Conservation (phyloP, 1,140 invertebrate genomes). For the Drosophila miranda region DNA sequence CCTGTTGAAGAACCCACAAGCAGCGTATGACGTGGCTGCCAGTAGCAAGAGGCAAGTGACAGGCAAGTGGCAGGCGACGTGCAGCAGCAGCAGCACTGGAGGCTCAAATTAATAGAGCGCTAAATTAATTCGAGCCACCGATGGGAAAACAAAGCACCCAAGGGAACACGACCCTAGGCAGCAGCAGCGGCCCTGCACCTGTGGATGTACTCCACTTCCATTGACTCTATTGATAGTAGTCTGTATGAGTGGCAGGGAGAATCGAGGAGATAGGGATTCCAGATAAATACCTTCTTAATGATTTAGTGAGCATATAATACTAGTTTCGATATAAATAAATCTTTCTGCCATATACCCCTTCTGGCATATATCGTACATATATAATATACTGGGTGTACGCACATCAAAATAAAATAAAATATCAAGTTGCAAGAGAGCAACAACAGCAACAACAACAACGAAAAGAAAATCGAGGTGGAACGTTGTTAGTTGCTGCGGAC, state of each 20-base stretch:
- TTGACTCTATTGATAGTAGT: not conserved
- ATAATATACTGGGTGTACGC: slow-evolving; percentile 11
- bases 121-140: slow-evolving; percentile 75
- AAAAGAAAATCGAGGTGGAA: no score
- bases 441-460: slow-evolving; percentile 6
- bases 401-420: slow-evolving; percentile 77
- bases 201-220: slow-evolving; percentile 6
- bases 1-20: slow-evolving; percentile 33
- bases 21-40: not conserved
- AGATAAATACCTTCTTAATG: no score
- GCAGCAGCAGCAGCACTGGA: not conserved
- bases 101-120: slow-evolving; percentile 77
- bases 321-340: no score
- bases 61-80: no score
- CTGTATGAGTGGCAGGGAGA: no score
- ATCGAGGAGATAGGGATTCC: no score
- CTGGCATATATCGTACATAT: not conserved
- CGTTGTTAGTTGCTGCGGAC: no score
- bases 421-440: slow-evolving; percentile 45
- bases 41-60: no score
- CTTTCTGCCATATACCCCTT: not conserved
- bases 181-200: not conserved
- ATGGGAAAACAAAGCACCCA: slow-evolving; percentile 52
- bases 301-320: no score
- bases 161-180: slow-evolving; percentile 17